phyloP scores from a whole-genome alignment of 2,888 invertebrate species.

The Phalera bucephala region DNA sequence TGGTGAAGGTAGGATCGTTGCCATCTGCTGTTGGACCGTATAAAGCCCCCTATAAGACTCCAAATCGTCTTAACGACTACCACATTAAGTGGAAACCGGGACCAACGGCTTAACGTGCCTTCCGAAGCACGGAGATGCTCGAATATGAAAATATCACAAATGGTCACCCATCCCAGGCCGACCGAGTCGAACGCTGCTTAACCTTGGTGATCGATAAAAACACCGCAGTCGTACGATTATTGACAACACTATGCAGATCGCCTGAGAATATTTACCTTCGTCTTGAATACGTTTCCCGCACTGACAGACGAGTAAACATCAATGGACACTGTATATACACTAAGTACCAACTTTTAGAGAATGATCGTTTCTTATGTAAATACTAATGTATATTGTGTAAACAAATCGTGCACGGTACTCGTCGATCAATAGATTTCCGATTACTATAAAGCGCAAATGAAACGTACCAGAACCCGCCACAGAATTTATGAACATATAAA shows the following conservation, averaged over 20 bases:
- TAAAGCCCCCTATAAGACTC: too few species aligned
- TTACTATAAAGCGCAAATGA: constrained; percentile 26
- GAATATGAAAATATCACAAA: too few species aligned
- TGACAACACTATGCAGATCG: constrained; percentile 45
- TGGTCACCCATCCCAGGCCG: too few species aligned
- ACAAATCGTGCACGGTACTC: constrained; percentile 13
- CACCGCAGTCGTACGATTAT: too few species aligned
- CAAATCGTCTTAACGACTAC: too few species aligned
- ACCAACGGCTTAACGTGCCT: too few species aligned
- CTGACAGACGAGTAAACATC: constrained; percentile 43
- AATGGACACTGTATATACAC: constrained; percentile 26
- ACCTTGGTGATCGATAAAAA: too few species aligned
- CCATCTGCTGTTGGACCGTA: too few species aligned
- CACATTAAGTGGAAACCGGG: too few species aligned
- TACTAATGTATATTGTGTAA: constrained; percentile 17
- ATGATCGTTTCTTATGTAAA: constrained; percentile 18
- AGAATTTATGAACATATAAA: background rate
- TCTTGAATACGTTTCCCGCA: constrained; percentile 34
- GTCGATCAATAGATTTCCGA: constrained; percentile 18
- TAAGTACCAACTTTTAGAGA: constrained; percentile 18
- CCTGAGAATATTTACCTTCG: constrained; percentile 35
- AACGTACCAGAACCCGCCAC: constrained; percentile 10
- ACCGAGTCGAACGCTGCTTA: too few species aligned
- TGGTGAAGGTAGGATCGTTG: too few species aligned
- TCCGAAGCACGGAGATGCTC: too few species aligned